Evolutionary conservation across 1,140 invertebrate genomes (phyloP), one percentile per base, ranked within the genome.

Genomic region (Drosophila ogumai): DNA sequence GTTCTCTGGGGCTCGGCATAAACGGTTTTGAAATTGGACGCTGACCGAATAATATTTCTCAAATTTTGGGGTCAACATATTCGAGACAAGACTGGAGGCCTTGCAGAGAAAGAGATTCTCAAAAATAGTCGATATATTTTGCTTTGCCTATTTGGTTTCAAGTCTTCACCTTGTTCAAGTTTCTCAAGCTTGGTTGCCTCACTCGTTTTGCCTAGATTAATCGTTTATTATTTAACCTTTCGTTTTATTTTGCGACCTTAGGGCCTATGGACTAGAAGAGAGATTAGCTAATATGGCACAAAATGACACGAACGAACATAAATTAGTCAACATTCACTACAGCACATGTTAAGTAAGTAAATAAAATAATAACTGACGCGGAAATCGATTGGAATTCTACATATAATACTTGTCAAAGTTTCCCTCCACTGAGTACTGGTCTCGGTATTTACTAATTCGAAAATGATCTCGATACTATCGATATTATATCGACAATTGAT

Each of bases 351-450:
- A 88, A 90, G 60, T 79, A 66, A 65, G 22, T 73, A 76, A 55
- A 47, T 56, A 75, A 64, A 63, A 66, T 74, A 58, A 31, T 67
- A 54, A 64, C 59, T 68, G 55, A 79, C 40, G 32, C 58, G 60
- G 44, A 67, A 50, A 79, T 64, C 56, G 69, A 79, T 63, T 90
- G 85, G 85, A 90, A 90, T 90, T 90, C 85, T 90, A 90, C 69
- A 90, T 90, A 72, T 90, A 90, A 90, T 90, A 90, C 85, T 90
- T 90, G 77, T 85, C 59, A 85, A 90, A 75, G 69, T 85, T 82
- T 66, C 69, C 60, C 57, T 67, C 57, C 68, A 82, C 82, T 88
- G 82, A 87, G 84, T 87, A 88, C 82, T 88, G 82, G 76, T 88
- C 63, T 67, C 84, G 84, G 84, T 86, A 87, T 76, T 74, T 25